These are phyloP conservation scores for Fulmarus glacialis DNA, from an alignment of 2,113 vertebrate genomes.

Conservation along the genomic window DNA sequence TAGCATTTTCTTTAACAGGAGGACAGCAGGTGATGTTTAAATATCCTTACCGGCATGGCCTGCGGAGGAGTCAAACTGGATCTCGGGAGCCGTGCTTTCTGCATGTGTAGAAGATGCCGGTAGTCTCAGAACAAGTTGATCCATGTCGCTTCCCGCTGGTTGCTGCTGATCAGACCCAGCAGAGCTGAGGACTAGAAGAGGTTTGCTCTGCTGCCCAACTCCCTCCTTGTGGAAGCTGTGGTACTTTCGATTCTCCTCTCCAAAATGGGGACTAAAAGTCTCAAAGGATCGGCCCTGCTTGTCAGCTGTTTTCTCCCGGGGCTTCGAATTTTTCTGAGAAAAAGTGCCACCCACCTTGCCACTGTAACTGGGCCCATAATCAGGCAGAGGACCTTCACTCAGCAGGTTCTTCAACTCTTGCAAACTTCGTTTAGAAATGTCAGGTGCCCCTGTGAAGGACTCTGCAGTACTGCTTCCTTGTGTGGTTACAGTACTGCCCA, in stretches of 20 bases:
- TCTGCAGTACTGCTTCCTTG: not conserved
- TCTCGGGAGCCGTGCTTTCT: not conserved
- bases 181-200: not conserved
- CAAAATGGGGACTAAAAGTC: slow-evolving; percentile 73
- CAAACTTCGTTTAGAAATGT: slow-evolving; percentile 74
- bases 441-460: not conserved
- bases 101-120: not conserved
- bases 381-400: slow-evolving; percentile 66
- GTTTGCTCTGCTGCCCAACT: not conserved
- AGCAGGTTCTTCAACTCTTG: slow-evolving; percentile 81
- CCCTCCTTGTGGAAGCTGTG: not conserved
- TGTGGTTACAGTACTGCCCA: not conserved
- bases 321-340: slow-evolving; percentile 43
- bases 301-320: slow-evolving; percentile 47
- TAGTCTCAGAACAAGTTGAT: slow-evolving; percentile 23
- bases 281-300: slow-evolving; percentile 59
- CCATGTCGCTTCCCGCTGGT: not conserved
- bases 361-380: slow-evolving; percentile 16
- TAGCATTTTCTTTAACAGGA: not conserved
- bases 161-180: slow-evolving; percentile 21
- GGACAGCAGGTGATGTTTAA: not conserved
- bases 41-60: slow-evolving; percentile 47
- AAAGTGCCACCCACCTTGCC: not conserved
- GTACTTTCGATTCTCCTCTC: slow-evolving; percentile 43
- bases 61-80: slow-evolving; percentile 15